A percentile compares a stretch with the other conserved stretches of the same genome.
Evolutionary conservation across 2,797 vertebrate species (phyloP).

Genomic region (Kryptolebias ocellatus): DNA sequence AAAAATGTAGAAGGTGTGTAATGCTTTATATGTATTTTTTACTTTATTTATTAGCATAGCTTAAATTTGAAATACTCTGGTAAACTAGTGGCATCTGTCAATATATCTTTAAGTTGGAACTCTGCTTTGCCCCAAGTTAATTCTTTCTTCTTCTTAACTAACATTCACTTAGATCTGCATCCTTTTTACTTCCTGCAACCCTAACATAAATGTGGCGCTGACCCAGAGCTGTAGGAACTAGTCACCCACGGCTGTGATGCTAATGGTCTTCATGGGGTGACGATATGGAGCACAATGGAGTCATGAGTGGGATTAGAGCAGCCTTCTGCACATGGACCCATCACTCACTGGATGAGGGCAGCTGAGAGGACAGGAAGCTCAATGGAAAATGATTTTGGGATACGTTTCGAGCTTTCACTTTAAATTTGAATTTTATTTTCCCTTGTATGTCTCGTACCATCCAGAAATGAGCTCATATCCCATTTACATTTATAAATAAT

Average conservation of each 20-base stretch:
- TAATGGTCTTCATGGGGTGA: slow-evolving; percentile 58
- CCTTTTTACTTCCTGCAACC: slow-evolving; percentile 22
- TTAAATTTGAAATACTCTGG: not conserved
- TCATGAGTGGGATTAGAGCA: slow-evolving; percentile 59
- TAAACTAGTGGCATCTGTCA: slow-evolving; percentile 14
- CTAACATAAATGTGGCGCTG: slow-evolving; percentile 48
- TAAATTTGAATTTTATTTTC: too few species aligned
- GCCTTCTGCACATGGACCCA: slow-evolving; percentile 66
- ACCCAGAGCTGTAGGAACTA: slow-evolving; percentile 55
- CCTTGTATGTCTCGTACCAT: not conserved
- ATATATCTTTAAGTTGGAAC: not conserved
- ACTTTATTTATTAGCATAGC: too few species aligned
- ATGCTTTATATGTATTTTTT: too few species aligned
- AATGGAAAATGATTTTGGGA: slow-evolving; percentile 50
- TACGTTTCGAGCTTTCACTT: slow-evolving; percentile 8
- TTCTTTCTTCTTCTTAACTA: slow-evolving; percentile 21
- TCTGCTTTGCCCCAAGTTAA: slow-evolving; percentile 32
- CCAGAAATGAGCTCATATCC: slow-evolving; percentile 32
- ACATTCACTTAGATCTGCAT: slow-evolving; percentile 40
- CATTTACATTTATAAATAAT: slow-evolving; percentile 47
- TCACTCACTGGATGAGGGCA: slow-evolving; percentile 69
- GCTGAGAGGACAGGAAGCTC: slow-evolving; percentile 50
- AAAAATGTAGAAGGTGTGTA: too few species aligned
- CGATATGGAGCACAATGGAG: slow-evolving; percentile 41
- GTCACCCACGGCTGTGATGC: slow-evolving; percentile 62